phyloP scores from a whole-genome alignment of 2,888 invertebrate genomes.

The Empis stercorea region DNA sequence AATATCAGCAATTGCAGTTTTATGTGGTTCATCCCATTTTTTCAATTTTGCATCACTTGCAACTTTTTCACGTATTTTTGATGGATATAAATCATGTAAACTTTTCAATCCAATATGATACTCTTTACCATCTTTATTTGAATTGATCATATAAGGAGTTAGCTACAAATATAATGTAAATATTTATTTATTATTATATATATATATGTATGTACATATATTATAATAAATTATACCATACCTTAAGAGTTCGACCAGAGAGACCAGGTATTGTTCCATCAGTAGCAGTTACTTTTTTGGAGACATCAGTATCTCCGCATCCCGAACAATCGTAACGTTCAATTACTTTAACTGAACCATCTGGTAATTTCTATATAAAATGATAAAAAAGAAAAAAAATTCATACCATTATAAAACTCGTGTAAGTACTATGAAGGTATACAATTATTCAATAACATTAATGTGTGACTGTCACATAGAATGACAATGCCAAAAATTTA shows the following conservation, averaged over 20 bases:
- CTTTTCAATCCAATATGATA: constrained; percentile 81
- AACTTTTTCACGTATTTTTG: constrained; percentile 68
- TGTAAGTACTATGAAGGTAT: too few relatives aligned
- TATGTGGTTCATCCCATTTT: constrained; percentile 74
- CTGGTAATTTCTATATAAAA: constrained; percentile 65
- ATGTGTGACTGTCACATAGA: too few relatives aligned
- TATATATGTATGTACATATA: too few relatives aligned
- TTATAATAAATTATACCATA: too few relatives aligned
- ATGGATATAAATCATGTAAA: constrained; percentile 76
- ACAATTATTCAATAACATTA: too few relatives aligned
- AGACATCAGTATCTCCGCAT: constrained; percentile 91
- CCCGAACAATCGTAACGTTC: constrained; percentile 94
- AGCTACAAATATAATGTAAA: constrained; percentile 15
- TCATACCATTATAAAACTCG: neutral
- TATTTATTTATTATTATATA: neutral
- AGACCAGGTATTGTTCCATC: constrained; percentile 72
- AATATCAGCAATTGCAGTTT: constrained; percentile 64
- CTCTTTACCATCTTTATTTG: constrained; percentile 68
- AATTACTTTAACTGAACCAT: constrained; percentile 84
- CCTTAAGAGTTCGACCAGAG: constrained; percentile 79
- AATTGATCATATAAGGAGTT: constrained; percentile 25
- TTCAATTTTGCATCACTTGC: constrained; percentile 66
- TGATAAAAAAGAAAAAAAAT: constrained; percentile 9
- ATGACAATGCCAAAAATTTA: too few relatives aligned
- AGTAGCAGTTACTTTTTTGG: constrained; percentile 52